Base-by-base conservation (phyloP, 2,113 vertebrate species). In the Rhinolophus ferrumequinum region DNA sequence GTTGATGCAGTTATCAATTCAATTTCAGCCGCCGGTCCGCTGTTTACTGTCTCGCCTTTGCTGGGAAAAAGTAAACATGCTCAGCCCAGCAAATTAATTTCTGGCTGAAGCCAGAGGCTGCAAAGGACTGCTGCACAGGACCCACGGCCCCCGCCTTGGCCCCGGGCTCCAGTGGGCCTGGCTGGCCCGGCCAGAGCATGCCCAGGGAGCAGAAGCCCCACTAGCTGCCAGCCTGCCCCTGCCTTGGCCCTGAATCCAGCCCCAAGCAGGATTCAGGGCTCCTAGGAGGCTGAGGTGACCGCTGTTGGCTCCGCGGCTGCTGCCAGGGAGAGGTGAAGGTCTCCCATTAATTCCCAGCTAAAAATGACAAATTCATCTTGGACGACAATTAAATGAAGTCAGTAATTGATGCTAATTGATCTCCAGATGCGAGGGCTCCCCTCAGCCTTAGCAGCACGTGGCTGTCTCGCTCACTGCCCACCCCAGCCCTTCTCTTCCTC, bases 11-110 rank as follows among this genome's bases (percentile, higher is more conserved):
- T 99, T 99, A 99, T 99, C 99, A 99, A 99, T 99, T 99, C 99
- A 99, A 99, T 98, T 98, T 97, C 98, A 97, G 98, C 98, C 60
- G 83, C 96, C 1, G 75, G 99, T 99, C 99, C 98, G 99, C 99
- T 99, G 99, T 99, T 99, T 99, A 99, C 99, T 99, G 98, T 99
- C 99, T 99, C 99, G 99, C 99, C 99, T 99, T 99, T 99, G 99
- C 99, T 97, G 98, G 98, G 98, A 99, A 99, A 99, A 98, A 98
- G 99, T 99, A 99, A 99, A 99, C 99, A 99, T 98, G 99, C 99
- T 98, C 98, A 99, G 98, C 99, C 99, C 98, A 98, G 98, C 99
- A 99, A 99, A 99, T 99, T 99, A 99, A 99, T 99, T 99, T 99
- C 99, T 98, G 97, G 96, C 12, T 86, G 98, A 98, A 98, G 98